phyloP scores from a whole-genome alignment of 2,113 vertebrate genomes.

The Crotalus helleri region DNA sequence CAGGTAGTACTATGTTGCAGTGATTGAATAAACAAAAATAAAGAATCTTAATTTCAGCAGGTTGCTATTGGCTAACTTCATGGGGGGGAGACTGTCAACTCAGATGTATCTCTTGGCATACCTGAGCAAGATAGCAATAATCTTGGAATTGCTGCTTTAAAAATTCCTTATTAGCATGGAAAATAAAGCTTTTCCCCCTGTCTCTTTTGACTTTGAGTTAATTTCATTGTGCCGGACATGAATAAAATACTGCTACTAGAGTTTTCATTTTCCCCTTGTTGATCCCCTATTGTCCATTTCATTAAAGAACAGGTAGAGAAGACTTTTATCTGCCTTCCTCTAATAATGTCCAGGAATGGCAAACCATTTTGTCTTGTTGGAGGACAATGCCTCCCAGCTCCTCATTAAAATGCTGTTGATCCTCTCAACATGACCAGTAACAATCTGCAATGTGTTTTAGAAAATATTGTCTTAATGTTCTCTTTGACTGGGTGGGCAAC shows the following conservation, averaged over 20 bases:
- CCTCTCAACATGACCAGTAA: not conserved
- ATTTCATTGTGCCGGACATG: not conserved
- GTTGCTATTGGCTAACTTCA: not conserved
- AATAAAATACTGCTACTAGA: not conserved
- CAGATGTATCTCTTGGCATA: not conserved
- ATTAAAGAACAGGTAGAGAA: not conserved
- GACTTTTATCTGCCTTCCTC: not conserved
- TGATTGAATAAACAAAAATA: not conserved
- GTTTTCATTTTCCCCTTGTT: not conserved
- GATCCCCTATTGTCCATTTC: not conserved
- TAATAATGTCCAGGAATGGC: not conserved
- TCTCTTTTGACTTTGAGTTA: not conserved
- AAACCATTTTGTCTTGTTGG: not conserved
- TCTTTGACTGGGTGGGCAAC: not conserved
- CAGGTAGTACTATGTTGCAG: not conserved
- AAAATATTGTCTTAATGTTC: not conserved
- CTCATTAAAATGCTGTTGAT: not conserved
- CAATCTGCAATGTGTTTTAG: not conserved
- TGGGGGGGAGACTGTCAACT: not conserved
- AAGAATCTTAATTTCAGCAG: not conserved
- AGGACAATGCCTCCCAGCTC: not conserved
- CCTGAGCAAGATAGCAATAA: not conserved
- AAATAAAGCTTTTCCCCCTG: not conserved
- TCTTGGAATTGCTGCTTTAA: not conserved
- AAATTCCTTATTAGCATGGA: not conserved